These are phyloP conservation scores for Reinhardtius hippoglossoides DNA, from an alignment of 2,113 vertebrate species.

Conservation along the genomic window DNA sequence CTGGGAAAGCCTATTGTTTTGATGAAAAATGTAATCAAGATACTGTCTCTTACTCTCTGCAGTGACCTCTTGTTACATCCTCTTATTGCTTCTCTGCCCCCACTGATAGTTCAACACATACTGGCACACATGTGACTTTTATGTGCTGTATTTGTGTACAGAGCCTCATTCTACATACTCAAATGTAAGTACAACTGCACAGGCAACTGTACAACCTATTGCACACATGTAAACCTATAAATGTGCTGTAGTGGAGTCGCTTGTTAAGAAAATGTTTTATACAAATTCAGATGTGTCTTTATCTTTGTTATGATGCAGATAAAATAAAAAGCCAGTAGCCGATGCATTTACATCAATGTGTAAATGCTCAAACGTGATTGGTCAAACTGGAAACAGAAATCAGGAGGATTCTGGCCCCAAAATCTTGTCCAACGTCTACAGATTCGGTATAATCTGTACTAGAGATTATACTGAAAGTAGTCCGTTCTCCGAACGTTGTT, in stretches of 20 bases:
- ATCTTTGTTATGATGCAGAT: no score
- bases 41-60: constrained; percentile 50
- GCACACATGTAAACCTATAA: not conserved
- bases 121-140: not conserved
- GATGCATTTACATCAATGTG: no score
- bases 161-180: not conserved
- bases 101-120: constrained; percentile 2
- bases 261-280: not conserved
- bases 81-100: constrained; percentile 31
- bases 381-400: no score
- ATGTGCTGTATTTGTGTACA: not conserved
- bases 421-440: no score
- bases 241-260: not conserved
- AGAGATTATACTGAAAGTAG: no score
- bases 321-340: no score
- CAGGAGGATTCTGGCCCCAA: no score
- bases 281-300: no score
- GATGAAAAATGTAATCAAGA: constrained; percentile 74
- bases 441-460: no score
- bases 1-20: constrained; percentile 60
- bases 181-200: not conserved
- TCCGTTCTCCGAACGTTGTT: no score
- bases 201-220: not conserved
- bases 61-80: constrained; percentile 22
- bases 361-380: no score